These are phyloP conservation scores for Chiridota heheva DNA, from an alignment of 35 echinoderm and acorn worm genomes.

Conservation along the genomic window DNA sequence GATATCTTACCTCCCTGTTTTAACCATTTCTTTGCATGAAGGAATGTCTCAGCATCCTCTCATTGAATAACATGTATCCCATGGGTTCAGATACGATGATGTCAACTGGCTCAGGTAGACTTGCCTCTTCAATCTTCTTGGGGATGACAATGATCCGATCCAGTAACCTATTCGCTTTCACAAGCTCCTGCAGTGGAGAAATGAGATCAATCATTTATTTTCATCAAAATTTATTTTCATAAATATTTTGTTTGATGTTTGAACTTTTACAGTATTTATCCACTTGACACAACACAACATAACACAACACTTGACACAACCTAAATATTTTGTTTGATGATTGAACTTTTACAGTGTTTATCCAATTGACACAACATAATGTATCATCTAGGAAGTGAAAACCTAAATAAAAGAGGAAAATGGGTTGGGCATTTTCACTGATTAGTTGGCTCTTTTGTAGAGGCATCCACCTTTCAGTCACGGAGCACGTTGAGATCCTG, in stretches of 20 bases:
- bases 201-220: too few relatives aligned
- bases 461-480: too few relatives aligned
- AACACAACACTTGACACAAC: too few relatives aligned
- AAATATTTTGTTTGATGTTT: neutral
- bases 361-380: too few relatives aligned
- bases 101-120: conserved; percentile 86
- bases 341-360: too few relatives aligned
- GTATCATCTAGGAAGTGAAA: too few relatives aligned
- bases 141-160: conserved; percentile 80
- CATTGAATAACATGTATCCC: conserved; percentile 99
- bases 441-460: too few relatives aligned
- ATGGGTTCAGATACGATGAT: conserved; percentile 94
- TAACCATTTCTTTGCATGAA: conserved; percentile 96
- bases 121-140: conserved; percentile 86
- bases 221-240: neutral
- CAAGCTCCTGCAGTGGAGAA: conserved; percentile 57
- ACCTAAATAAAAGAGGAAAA: too few relatives aligned
- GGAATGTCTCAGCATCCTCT: conserved; percentile 93
- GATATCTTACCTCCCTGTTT: conserved; percentile 81
- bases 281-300: too few relatives aligned
- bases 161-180: conserved; percentile 75
- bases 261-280: neutral
- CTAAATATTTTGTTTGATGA: too few relatives aligned
- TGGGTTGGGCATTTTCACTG: too few relatives aligned
- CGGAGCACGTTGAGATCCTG: too few relatives aligned